These are phyloP conservation scores for Diuraphis noxia DNA, from an alignment of 1,140 invertebrate genomes.

Conservation along the genomic window DNA sequence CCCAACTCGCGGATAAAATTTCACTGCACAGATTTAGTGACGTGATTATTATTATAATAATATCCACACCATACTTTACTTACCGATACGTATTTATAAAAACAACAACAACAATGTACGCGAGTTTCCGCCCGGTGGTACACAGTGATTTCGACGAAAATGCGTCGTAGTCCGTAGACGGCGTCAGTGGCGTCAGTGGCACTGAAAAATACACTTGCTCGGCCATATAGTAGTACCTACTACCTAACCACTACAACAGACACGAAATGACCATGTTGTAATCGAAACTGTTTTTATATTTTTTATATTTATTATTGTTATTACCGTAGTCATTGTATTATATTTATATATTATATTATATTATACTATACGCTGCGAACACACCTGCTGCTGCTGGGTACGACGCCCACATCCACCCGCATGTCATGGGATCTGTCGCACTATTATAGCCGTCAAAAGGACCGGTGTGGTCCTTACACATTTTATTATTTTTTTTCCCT, in stretches of 20 bases:
- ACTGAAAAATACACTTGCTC: background rate
- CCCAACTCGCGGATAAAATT: background rate
- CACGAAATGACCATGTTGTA: conserved; percentile 46
- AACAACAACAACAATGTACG: background rate
- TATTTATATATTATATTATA: background rate
- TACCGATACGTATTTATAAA: background rate
- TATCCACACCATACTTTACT: background rate
- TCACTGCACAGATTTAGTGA: background rate
- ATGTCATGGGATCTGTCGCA: conserved; percentile 50
- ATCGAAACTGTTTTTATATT: conserved; percentile 44
- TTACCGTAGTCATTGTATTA: background rate
- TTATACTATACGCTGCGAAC: background rate
- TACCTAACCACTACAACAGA: no score
- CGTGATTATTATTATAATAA: background rate
- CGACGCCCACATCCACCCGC: conserved; percentile 47
- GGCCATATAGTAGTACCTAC: no score
- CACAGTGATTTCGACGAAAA: background rate
- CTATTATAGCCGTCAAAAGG: background rate
- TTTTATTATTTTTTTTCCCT: background rate
- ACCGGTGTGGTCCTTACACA: background rate
- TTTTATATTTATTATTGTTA: background rate
- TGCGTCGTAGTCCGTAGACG: background rate
- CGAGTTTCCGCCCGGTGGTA: background rate
- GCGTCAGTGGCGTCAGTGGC: background rate
- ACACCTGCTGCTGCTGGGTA: conserved; percentile 20